Conservation (phyloP, 2,113 vertebrate species). For the Tetrao urogallus region DNA sequence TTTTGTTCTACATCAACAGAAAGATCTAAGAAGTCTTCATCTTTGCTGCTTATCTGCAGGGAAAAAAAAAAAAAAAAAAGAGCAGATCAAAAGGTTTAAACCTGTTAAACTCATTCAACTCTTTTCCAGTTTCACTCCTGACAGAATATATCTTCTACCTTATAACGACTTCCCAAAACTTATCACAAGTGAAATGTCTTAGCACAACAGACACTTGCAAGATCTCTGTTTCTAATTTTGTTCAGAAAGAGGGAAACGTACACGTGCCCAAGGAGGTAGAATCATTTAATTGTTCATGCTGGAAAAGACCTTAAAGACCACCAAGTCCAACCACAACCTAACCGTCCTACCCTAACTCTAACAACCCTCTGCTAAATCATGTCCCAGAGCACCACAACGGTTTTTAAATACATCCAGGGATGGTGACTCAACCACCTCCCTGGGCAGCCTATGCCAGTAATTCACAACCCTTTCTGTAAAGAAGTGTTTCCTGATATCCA, state of each 20-base stretch:
- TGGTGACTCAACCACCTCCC: no score
- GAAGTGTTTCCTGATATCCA: no score
- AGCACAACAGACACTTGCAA: neutral
- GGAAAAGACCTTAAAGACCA: no score
- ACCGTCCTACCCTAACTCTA: no score
- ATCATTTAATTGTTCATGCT: no score
- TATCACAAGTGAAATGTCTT: neutral
- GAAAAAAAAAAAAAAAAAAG: neutral
- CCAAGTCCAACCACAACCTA: no score
- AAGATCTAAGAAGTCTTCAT: slow-evolving; percentile 89
- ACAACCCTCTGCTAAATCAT: no score
- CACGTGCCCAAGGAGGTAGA: neutral
- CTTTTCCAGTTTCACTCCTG: neutral
- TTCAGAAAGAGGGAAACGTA: neutral
- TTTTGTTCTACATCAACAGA: slow-evolving; percentile 88
- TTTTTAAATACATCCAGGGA: no score
- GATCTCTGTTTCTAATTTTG: neutral
- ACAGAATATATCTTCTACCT: neutral
- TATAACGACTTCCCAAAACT: neutral
- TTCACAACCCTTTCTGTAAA: no score
- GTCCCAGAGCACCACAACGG: no score
- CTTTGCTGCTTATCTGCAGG: slow-evolving; percentile 86
- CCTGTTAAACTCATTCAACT: neutral
- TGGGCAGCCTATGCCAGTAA: no score
- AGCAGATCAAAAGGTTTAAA: neutral